Base-by-base conservation (phyloP, 2,888 invertebrate genomes). In the Aricia artaxerxes region DNA sequence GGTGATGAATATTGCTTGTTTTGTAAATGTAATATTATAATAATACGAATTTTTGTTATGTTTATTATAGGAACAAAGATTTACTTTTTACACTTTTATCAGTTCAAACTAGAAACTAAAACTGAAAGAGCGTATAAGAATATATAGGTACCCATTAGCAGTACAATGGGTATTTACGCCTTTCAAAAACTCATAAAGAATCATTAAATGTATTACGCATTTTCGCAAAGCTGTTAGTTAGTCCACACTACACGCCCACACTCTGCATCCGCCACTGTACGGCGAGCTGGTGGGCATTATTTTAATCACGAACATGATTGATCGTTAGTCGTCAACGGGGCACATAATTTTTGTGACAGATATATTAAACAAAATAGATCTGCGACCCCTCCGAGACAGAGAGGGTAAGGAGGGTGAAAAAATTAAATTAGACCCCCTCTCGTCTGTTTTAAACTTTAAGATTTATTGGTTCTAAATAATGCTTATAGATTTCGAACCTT, bases 311-410 rank as follows among this genome's bases (percentile, higher is more conserved):
- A 31, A 44, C 60, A 75, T 79, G 79, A 79, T 79, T 75, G 75
- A 79, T 79, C 60, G 75, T 76, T 75, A 35, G 61, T 35, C 73
- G 79, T 79, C 79, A 75, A 49, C 79, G 35, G 64, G 40, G 79
- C 79, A 61, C 79, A 79, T 64, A 79, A 79, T 79, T 79, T 78
- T 79, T 79, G 73, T 75, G 79, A 79, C 79, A 79, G 79, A 79
- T 79, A 79, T 79, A 79, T 79, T 79, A 79, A 79, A 79, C 79
- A 76, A 53, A 76, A 57, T 11, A 79, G 61, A 38, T 6, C 72
- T 78, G 69, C 69, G 44, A 64, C 73, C 78, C 79, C 79, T 79
- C 75, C 49, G 44, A 60, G 31, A 73, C 64, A 49, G 69, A 73
- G 78, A 61, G 60, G 78, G 73, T 60, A 40, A 60, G 16, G 61